These are phyloP conservation scores for Gyrodactylus salaris DNA, from an alignment of 1,140 invertebrate species.

Conservation along the genomic window DNA sequence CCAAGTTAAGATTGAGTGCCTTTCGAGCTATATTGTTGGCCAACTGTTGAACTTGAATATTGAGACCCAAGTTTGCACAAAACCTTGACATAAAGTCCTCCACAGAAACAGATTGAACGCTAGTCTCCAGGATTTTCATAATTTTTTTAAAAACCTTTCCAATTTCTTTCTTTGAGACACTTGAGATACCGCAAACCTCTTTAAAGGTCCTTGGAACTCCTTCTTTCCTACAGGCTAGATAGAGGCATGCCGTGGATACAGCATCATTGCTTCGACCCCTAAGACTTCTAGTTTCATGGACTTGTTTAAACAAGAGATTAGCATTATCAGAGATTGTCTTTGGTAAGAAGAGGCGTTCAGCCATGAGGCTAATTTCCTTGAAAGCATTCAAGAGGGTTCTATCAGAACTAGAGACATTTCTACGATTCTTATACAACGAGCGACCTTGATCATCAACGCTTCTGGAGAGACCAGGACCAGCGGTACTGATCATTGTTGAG, in stretches of 20 bases:
- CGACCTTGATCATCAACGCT: conserved; percentile 52
- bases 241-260: conserved; percentile 83
- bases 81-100: conserved; percentile 62
- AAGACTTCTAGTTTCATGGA: conserved; percentile 67
- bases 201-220: conserved; percentile 89
- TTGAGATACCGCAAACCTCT: conserved; percentile 93
- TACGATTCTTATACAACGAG: conserved; percentile 55
- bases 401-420: conserved; percentile 32
- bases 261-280: conserved; percentile 81
- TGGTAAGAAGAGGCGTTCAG: conserved; percentile 73
- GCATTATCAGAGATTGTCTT: conserved; percentile 42
- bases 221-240: conserved; percentile 91
- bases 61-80: conserved; percentile 33
- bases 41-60: conserved; percentile 59
- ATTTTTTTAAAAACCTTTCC: conserved; percentile 79
- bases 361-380: conserved; percentile 79
- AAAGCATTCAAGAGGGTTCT: conserved; percentile 71
- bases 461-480: conserved; percentile 36
- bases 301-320: conserved; percentile 75
- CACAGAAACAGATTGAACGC: conserved; percentile 80
- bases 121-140: conserved; percentile 53
- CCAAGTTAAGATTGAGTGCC: conserved; percentile 79
- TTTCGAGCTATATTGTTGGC: conserved; percentile 81
- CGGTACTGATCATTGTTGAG: conserved; percentile 58
- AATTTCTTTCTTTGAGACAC: conserved; percentile 96